Evolutionary conservation across 2,888 invertebrate genomes (phyloP), one percentile per base, ranked within the genome.

Genomic region (Drosophila emarginata): DNA sequence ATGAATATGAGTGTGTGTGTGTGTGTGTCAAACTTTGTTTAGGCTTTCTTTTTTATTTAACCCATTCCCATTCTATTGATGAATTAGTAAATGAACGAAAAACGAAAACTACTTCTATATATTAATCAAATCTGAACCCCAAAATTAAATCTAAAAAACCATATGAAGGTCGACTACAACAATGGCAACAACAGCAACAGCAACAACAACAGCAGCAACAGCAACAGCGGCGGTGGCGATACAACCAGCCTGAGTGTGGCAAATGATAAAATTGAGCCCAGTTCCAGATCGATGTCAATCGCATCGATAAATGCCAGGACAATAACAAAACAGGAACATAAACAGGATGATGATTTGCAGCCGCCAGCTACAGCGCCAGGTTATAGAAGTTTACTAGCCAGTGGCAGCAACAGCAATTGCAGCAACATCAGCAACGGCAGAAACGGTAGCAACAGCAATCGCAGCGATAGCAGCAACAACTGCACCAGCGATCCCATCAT

Each of bases 111-210:
- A 52, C 26, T 23, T 36, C 36, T 45, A 72, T 36, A 45, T 50
- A 67, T 36, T 21, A 21, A 64, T 36, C 66, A 45, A 64, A 67
- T 39, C 66, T 45, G 45, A 56, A 67, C 26, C 60, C 15, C 51
- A 40, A 68, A 57, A 68, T 21, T 45, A 21, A 45, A 45, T 21
- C 21, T 4, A 12, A 9, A 45, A 45, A 45, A 45, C 28, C 26
- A 61, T 67, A 39, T 67, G 66, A 82, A 83, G 83, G 82, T 89
- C 69, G 89, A 89, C 80, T 83, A 89, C 86, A 86, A 78, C 68
- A 74, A 77, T 23, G 56, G 54, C 64, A 23, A 14, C 61, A 51
- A 59, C 60, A 15, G 32, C 67, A 52, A 52, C 64, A 32, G 65
- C 45, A 50, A 50, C 18, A 18, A 18, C 9, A 28, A 28, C 28